phyloP scores from a whole-genome alignment of 2,797 vertebrate genomes.

The Pitangus sulphuratus region DNA sequence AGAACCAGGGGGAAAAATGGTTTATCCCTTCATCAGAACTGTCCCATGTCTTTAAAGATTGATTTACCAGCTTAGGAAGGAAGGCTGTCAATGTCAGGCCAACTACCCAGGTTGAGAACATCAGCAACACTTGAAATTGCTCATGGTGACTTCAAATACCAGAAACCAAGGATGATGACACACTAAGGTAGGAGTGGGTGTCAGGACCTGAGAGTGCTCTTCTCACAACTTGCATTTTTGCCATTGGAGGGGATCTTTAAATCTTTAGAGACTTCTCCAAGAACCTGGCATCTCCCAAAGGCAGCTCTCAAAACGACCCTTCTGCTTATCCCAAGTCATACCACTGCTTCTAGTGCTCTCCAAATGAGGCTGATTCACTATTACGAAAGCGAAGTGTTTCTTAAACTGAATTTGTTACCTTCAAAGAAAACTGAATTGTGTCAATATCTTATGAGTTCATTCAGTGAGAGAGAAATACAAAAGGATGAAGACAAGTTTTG shows the following conservation, averaged over 20 bases:
- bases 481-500: background rate
- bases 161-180: background rate
- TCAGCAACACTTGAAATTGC: background rate
- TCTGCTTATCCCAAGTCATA: background rate
- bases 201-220: background rate
- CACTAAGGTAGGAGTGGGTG: fast-evolving
- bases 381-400: background rate
- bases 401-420: background rate
- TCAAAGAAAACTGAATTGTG: background rate
- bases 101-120: background rate
- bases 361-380: background rate
- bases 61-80: background rate
- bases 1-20: background rate
- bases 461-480: background rate
- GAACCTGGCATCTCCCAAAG: background rate
- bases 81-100: background rate
- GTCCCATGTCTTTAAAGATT: background rate
- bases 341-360: background rate
- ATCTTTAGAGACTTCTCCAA: background rate
- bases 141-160: background rate
- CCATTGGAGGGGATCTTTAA: background rate
- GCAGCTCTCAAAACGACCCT: background rate
- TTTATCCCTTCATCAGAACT: background rate
- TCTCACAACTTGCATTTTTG: background rate
- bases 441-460: background rate